phyloP scores from a whole-genome alignment of 2,888 invertebrate genomes.

The Vandiemenella viatica region DNA sequence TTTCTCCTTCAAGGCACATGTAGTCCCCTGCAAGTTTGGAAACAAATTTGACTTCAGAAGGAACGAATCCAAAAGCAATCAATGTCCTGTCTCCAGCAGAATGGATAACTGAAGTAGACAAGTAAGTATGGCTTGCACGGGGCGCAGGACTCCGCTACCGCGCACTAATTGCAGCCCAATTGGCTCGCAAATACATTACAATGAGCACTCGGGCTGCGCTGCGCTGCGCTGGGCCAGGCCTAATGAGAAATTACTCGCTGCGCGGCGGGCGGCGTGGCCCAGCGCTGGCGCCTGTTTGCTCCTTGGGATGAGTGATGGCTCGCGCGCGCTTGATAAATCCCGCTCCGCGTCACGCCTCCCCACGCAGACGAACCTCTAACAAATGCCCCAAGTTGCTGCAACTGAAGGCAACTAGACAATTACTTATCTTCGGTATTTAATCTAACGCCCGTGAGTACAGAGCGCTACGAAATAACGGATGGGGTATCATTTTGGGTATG shows the following conservation, averaged over 20 bases:
- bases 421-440: constrained; percentile 12
- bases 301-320: neutral
- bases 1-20: too few species aligned
- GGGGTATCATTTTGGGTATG: neutral
- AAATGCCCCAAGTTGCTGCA: neutral
- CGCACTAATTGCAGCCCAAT: constrained; percentile 9
- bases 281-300: neutral
- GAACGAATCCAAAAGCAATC: too few species aligned
- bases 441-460: neutral
- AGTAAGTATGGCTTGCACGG: too few species aligned
- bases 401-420: constrained; percentile 6
- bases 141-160: too few species aligned
- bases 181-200: constrained; percentile 9
- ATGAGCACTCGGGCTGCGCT: too few species aligned
- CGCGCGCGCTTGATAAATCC: neutral
- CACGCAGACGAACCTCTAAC: neutral
- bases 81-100: too few species aligned
- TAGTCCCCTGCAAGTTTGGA: too few species aligned
- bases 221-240: neutral
- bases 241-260: constrained; percentile 9
- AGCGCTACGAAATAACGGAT: neutral
- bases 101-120: too few species aligned
- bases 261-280: too few species aligned
- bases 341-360: neutral
- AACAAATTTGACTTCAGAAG: too few species aligned